phyloP scores from a whole-genome alignment of 2,797 vertebrate genomes.

The Mormyrus proboscirostris region DNA sequence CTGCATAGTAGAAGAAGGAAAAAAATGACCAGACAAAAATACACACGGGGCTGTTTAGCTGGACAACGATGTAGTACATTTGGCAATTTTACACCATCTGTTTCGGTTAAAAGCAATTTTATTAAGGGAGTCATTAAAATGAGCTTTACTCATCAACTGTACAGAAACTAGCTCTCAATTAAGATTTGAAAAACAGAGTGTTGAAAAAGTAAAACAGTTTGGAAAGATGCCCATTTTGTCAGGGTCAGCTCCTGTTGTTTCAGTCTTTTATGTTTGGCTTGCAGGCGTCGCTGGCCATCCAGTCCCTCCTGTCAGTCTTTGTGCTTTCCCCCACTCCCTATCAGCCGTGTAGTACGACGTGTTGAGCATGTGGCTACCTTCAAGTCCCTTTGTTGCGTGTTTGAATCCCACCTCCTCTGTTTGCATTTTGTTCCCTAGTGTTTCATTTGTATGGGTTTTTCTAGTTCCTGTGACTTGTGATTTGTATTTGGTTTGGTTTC shows the following conservation, averaged over 20 bases:
- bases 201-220: neutral
- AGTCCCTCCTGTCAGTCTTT: neutral
- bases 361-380: neutral
- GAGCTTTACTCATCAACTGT: neutral
- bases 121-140: neutral
- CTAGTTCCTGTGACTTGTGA: neutral
- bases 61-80: neutral
- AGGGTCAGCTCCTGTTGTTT: neutral
- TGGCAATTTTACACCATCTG: conserved; percentile 11
- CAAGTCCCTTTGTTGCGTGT: neutral
- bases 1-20: neutral
- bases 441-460: neutral
- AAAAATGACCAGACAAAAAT: neutral
- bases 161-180: neutral
- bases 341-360: neutral
- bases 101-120: neutral
- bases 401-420: neutral
- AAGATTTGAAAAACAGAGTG: neutral
- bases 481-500: neutral
- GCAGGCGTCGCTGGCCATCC: neutral
- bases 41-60: neutral
- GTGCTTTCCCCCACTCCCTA: neutral
- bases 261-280: neutral
- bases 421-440: neutral
- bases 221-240: neutral